Evolutionary conservation across 2,888 invertebrate genomes (phyloP).

Genomic region (Cepaea hortensis): DNA sequence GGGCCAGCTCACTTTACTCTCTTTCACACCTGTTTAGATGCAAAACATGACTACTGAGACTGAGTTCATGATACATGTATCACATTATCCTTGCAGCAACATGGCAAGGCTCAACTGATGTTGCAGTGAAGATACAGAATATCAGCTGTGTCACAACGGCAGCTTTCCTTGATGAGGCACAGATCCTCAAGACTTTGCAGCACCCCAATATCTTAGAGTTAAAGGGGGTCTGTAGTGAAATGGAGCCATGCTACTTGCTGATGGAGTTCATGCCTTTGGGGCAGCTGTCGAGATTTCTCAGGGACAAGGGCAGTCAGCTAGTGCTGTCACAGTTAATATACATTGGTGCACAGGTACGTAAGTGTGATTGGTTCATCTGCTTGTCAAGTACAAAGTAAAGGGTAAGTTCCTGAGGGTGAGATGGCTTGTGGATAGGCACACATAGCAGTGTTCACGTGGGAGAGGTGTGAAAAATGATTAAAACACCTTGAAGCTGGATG

Average conservation of each 20-base stretch:
- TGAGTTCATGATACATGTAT: background rate
- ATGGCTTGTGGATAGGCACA: too few species aligned
- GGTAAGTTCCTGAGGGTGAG: too few species aligned
- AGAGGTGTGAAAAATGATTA: too few species aligned
- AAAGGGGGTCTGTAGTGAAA: slow-evolving; percentile 91
- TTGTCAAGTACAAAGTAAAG: background rate
- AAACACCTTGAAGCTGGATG: too few species aligned
- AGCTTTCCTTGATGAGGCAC: slow-evolving; percentile 93
- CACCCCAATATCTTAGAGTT: slow-evolving; percentile 88
- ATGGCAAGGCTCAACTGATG: slow-evolving; percentile 95
- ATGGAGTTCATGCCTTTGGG: slow-evolving; percentile 96
- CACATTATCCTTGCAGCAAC: slow-evolving; percentile 78
- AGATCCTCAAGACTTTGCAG: slow-evolving; percentile 74
- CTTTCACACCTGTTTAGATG: too few species aligned
- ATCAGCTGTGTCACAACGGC: slow-evolving; percentile 92
- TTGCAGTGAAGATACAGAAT: slow-evolving; percentile 96
- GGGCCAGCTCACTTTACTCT: too few species aligned
- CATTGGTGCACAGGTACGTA: slow-evolving; percentile 3
- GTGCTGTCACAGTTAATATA: slow-evolving; percentile 77
- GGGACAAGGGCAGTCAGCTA: slow-evolving; percentile 74
- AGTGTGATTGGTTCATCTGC: background rate
- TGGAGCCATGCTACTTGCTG: slow-evolving; percentile 93
- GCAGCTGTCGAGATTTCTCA: slow-evolving; percentile 91
- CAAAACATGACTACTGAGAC: too few species aligned
- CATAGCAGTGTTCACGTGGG: too few species aligned